phyloP scores from a whole-genome alignment of 2,797 vertebrate genomes.

The Sebastes wilsoni region DNA sequence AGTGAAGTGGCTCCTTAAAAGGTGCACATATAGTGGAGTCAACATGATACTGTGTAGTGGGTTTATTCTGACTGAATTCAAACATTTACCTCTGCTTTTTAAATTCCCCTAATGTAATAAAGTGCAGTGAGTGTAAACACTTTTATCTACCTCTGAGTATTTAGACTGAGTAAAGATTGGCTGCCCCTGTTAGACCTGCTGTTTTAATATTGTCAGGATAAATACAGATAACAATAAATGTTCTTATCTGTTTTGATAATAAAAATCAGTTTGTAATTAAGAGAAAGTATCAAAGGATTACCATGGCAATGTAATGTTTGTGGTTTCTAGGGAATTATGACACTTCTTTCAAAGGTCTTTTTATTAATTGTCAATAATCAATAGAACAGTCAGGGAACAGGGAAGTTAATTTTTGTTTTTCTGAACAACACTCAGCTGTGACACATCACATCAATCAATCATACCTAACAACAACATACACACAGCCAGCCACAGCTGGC shows the following conservation, averaged over 20 bases:
- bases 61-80: background rate
- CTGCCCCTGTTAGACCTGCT: background rate
- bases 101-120: background rate
- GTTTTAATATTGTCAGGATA: background rate
- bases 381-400: too few species aligned
- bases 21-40: background rate
- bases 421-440: too few species aligned
- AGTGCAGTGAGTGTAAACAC: conserved; percentile 5
- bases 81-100: conserved; percentile 25
- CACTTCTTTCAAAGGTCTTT: too few species aligned
- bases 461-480: too few species aligned
- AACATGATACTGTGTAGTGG: background rate
- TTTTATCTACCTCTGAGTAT: background rate
- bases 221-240: background rate
- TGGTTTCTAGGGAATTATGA: background rate
- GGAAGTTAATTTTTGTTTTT: too few species aligned
- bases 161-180: background rate
- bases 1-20: background rate
- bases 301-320: background rate
- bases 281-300: background rate
- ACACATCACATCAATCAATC: too few species aligned
- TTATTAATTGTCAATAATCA: too few species aligned
- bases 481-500: too few species aligned
- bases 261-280: background rate
- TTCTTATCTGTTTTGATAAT: background rate